Evolutionary conservation across 2,888 invertebrate species (phyloP).

Genomic region (Cenopis cana): DNA sequence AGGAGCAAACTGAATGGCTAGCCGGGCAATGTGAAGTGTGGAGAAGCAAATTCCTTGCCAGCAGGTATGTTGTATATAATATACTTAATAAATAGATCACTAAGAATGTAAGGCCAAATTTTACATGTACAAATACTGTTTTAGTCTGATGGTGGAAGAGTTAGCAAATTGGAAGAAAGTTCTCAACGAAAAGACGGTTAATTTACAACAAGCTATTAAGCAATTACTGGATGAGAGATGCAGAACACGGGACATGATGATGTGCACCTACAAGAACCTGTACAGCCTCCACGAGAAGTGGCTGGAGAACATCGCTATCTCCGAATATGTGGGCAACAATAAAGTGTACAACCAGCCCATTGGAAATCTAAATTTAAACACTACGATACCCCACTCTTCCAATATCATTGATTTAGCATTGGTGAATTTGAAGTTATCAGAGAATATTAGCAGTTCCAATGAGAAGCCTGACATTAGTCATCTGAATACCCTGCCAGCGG

Average conservation of each 20-base stretch:
- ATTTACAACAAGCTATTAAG: slow-evolving; percentile 88
- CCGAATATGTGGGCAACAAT: slow-evolving; percentile 70
- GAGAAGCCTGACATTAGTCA: slow-evolving; percentile 77
- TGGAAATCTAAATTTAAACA: slow-evolving; percentile 80
- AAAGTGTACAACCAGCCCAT: slow-evolving; percentile 73
- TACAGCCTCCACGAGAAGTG: slow-evolving; percentile 79
- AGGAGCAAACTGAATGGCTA: slow-evolving; percentile 96
- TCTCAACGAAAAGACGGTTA: slow-evolving; percentile 88
- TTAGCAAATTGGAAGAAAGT: slow-evolving; percentile 94
- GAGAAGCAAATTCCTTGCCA: slow-evolving; percentile 98
- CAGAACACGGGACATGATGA: slow-evolving; percentile 86
- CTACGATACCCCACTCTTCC: slow-evolving; percentile 79
- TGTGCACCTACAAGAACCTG: slow-evolving; percentile 87
- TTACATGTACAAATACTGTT: slow-evolving; percentile 49
- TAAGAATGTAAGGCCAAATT: background rate
- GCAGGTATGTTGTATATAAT: slow-evolving; percentile 86
- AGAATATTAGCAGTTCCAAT: slow-evolving; percentile 82
- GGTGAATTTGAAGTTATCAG: slow-evolving; percentile 86
- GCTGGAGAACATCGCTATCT: slow-evolving; percentile 76
- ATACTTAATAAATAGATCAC: background rate
- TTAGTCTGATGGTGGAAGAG: slow-evolving; percentile 96
- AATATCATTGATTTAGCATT: slow-evolving; percentile 87
- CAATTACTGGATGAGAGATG: slow-evolving; percentile 89
- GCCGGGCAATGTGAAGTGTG: slow-evolving; percentile 98
- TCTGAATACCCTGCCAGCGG: slow-evolving; percentile 65